These are phyloP conservation scores for Acrocephalus scirpaceus DNA, from an alignment of 2,797 vertebrate genomes.

Conservation along the genomic window DNA sequence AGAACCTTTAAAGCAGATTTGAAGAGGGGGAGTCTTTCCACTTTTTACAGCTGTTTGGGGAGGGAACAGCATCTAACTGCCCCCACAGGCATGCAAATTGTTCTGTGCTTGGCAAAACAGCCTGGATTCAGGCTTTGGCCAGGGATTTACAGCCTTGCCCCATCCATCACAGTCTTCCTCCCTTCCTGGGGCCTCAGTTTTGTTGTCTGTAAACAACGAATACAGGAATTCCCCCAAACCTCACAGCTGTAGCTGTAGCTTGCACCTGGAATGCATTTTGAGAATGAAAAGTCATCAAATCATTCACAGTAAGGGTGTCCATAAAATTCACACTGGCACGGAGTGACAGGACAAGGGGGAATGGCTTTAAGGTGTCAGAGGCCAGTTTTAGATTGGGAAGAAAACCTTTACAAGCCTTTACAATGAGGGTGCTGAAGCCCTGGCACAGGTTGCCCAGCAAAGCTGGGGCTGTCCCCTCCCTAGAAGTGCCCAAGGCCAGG, in stretches of 20 bases:
- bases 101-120: background rate
- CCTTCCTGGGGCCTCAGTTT: background rate
- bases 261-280: background rate
- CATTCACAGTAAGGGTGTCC: background rate
- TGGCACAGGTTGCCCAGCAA: background rate
- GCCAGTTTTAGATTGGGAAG: background rate
- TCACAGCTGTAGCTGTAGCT: background rate
- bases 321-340: background rate
- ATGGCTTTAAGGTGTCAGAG: background rate
- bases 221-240: background rate
- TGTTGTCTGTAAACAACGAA: fast-evolving
- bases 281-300: background rate
- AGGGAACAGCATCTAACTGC: background rate
- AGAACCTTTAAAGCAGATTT: slow-evolving; percentile 28
- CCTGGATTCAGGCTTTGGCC: background rate
- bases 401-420: background rate
- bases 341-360: background rate
- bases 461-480: background rate
- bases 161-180: background rate
- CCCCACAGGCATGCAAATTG: background rate
- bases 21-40: background rate
- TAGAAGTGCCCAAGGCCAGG: background rate
- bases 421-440: fast-evolving
- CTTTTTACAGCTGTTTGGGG: background rate
- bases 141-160: background rate